Conservation (phyloP, 23 tunicate genomes). For the Halocynthia aurantium region DNA sequence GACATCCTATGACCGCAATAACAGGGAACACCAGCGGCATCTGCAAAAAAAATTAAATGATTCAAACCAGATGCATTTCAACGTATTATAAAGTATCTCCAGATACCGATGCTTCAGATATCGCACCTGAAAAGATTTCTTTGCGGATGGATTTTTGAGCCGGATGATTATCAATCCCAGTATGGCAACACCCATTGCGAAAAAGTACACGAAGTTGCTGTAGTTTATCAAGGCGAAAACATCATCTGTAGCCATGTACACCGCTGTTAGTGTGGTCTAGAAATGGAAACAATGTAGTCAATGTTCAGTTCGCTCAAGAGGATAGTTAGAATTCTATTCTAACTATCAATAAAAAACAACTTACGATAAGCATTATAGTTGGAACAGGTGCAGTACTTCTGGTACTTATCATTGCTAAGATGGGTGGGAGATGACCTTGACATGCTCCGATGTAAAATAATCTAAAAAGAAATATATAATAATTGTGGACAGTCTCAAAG, state of each 20-base stretch:
- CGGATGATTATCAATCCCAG: slow-evolving; percentile 24
- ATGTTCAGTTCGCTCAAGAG: not conserved
- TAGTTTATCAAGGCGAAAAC: slow-evolving; percentile 35
- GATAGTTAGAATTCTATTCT: not conserved
- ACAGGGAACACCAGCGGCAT: slow-evolving; percentile 29
- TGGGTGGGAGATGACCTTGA: slow-evolving; percentile 42
- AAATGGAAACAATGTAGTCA: not conserved
- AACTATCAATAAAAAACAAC: not conserved
- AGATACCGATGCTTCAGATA: not conserved
- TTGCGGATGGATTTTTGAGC: slow-evolving; percentile 4
- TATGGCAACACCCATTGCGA: slow-evolving; percentile 38
- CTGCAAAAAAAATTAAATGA: not conserved
- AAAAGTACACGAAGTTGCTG: slow-evolving; percentile 38
- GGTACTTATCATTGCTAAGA: slow-evolving; percentile 33
- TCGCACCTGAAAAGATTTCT: slow-evolving; percentile 28
- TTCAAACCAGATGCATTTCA: not conserved
- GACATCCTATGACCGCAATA: slow-evolving; percentile 15
- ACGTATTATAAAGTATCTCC: not conserved
- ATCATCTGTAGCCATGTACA: slow-evolving; percentile 40
- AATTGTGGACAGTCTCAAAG: no score
- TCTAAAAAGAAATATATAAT: not conserved
- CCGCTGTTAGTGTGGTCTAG: slow-evolving; percentile 19
- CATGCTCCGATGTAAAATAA: slow-evolving; percentile 42
- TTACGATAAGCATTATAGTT: slow-evolving; percentile 27
- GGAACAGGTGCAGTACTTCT: slow-evolving; percentile 23